Conservation (phyloP, 1,140 invertebrate species). For the Camponotus floridanus region DNA sequence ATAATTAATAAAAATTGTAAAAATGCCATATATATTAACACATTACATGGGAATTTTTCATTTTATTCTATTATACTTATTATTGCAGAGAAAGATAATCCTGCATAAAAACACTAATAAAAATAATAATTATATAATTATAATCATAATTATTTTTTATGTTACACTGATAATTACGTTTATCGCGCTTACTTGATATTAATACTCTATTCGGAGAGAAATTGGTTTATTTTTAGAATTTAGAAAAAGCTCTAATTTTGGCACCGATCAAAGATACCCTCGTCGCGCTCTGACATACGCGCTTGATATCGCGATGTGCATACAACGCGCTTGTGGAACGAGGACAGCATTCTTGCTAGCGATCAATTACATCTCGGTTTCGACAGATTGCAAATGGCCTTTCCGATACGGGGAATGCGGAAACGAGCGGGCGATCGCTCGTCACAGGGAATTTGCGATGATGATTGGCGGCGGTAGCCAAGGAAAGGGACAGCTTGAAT, state of each 20-base stretch:
- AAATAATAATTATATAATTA: too few relatives aligned
- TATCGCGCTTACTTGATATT: background rate
- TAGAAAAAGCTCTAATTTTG: background rate
- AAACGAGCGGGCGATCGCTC: conserved; percentile 63
- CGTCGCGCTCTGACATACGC: conserved; percentile 10
- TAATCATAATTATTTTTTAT: too few relatives aligned
- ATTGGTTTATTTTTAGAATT: background rate
- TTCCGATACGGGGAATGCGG: conserved; percentile 57
- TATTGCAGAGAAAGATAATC: background rate
- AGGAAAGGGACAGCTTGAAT: conserved; percentile 77
- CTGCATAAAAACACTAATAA: background rate
- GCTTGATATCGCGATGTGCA: conserved; percentile 26
- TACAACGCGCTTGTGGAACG: conserved; percentile 8
- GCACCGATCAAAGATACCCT: background rate
- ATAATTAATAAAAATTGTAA: background rate
- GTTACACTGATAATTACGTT: background rate
- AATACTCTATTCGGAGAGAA: background rate
- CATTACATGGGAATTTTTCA: background rate
- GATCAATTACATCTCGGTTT: conserved; percentile 60
- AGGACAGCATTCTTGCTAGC: conserved; percentile 29
- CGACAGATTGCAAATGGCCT: conserved; percentile 63
- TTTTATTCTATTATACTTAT: background rate
- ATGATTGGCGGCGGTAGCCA: conserved; percentile 64
- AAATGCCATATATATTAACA: background rate
- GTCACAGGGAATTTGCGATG: conserved; percentile 79